These are phyloP conservation scores for Shargacucullia verbasci DNA, from an alignment of 2,888 invertebrate species.

Conservation along the genomic window DNA sequence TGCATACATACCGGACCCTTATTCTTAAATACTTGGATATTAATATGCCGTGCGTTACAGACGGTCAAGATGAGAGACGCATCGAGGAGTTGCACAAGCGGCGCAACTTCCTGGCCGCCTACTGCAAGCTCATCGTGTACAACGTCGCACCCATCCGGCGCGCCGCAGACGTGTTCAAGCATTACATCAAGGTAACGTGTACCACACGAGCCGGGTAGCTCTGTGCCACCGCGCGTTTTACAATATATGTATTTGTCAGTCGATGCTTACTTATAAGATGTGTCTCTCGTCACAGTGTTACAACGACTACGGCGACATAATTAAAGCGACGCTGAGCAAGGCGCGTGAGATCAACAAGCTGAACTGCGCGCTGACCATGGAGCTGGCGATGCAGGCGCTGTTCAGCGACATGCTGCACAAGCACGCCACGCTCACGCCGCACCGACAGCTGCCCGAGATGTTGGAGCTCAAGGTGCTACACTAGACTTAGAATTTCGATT, in stretches of 20 bases:
- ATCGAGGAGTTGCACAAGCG: constrained; percentile 99
- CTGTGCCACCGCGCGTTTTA: no score
- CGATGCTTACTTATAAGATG: background rate
- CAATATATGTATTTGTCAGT: no score
- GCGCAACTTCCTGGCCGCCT: constrained; percentile 98
- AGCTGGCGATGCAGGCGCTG: constrained; percentile 96
- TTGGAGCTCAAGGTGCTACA: constrained; percentile 94
- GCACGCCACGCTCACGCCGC: constrained; percentile 73
- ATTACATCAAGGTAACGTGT: constrained; percentile 95
- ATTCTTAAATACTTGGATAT: background rate
- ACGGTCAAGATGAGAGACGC: constrained; percentile 98
- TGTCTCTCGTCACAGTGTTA: constrained; percentile 91
- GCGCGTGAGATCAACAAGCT: constrained; percentile 99
- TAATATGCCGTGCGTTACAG: constrained; percentile 75
- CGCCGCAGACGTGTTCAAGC: constrained; percentile 98
- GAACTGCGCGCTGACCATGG: constrained; percentile 98
- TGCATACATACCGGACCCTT: constrained; percentile 2
- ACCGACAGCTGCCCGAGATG: constrained; percentile 94
- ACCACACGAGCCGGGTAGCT: no score
- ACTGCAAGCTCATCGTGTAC: constrained; percentile 99
- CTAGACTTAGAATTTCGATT: background rate
- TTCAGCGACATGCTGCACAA: constrained; percentile 92
- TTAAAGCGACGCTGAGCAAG: constrained; percentile 98
- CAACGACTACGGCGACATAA: constrained; percentile 99
- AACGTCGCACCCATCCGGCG: constrained; percentile 97